phyloP scores from a whole-genome alignment of 2,797 vertebrate genomes.

The Pangasius larnaudii region DNA sequence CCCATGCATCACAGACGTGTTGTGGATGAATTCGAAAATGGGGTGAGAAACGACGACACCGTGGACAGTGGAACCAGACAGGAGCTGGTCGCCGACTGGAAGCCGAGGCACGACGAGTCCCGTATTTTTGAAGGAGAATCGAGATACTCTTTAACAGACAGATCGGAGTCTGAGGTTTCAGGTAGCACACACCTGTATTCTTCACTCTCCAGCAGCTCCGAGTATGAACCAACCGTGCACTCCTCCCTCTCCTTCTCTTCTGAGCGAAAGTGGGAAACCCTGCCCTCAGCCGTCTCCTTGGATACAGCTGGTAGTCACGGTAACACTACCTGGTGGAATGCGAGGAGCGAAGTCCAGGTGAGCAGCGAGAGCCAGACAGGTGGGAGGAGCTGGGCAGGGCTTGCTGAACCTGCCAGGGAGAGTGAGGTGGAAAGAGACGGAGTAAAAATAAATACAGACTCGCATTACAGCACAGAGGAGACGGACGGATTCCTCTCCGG shows the following conservation, averaged over 20 bases:
- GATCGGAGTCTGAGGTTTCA: conserved; percentile 38
- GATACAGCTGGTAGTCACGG: conserved; percentile 47
- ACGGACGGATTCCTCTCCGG: conserved; percentile 58
- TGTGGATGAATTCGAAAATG: background rate
- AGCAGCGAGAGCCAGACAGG: conserved; percentile 51
- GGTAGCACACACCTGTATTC: conserved; percentile 36
- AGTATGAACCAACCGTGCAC: background rate
- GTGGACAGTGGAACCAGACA: background rate
- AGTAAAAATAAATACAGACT: conserved; percentile 59
- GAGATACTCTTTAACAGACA: background rate
- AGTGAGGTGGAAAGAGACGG: conserved; percentile 49
- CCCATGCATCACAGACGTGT: background rate
- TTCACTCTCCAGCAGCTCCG: background rate
- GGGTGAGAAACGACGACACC: background rate
- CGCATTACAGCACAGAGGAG: conserved; percentile 35
- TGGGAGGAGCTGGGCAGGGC: conserved; percentile 58
- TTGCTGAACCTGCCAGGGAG: conserved; percentile 29
- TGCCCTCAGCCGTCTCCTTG: conserved; percentile 26
- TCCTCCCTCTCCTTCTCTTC: conserved; percentile 40
- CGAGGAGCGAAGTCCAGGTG: conserved; percentile 57
- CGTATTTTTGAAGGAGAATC: conserved; percentile 8
- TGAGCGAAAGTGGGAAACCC: conserved; percentile 17
- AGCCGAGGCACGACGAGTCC: background rate
- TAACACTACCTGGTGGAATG: conserved; percentile 53
- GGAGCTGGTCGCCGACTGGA: background rate